Evolutionary conservation across 2,113 vertebrate species (phyloP), one percentile per base, ranked within the genome.

Genomic region (Thymallus thymallus): DNA sequence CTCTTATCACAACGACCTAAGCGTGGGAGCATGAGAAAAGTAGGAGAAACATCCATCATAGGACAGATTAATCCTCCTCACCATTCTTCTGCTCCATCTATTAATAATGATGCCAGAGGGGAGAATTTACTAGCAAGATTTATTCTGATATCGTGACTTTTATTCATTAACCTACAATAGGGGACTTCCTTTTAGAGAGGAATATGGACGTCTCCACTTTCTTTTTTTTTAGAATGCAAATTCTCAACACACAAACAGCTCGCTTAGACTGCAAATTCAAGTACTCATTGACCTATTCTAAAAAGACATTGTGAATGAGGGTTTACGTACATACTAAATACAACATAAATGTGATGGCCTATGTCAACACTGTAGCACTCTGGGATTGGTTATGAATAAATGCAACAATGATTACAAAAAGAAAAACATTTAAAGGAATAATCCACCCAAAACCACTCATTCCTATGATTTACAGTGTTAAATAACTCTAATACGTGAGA

Each of bases 1-100:
- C 80, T 85, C 87, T 88, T 90, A 92, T 93, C 91, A 90, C 84
- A 91, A 92, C 88, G 90, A 93, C 91, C 91, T 92, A 87, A 89
- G 74, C 77, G 75, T 77, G 61, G 80, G 86, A 91, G 91, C 91
- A 89, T 89, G 89, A 88, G 92, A 92, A 92, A 87, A 88, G 85
- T 58, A 86, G 71, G 80, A 74, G 75, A 88, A 85, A 85, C 88
- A 92, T 92, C 90, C 90, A 91, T 92, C 92, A 92, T 84, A 83
- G 89, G 87, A 86, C 89, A 89, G 90, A 92, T 93, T 89, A 88
- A 92, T 93, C 87, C 90, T 86, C 84, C 88, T 78, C 85, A 80
- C 87, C 80, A 90, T 88, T 92, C 88, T 89, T 90, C 87, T 87
- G 72, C 79, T 73, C 85, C 88, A 89, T 91, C 91, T 92, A 92